Conservation (phyloP, 2,797 vertebrate genomes). For the Vultur gryphus region DNA sequence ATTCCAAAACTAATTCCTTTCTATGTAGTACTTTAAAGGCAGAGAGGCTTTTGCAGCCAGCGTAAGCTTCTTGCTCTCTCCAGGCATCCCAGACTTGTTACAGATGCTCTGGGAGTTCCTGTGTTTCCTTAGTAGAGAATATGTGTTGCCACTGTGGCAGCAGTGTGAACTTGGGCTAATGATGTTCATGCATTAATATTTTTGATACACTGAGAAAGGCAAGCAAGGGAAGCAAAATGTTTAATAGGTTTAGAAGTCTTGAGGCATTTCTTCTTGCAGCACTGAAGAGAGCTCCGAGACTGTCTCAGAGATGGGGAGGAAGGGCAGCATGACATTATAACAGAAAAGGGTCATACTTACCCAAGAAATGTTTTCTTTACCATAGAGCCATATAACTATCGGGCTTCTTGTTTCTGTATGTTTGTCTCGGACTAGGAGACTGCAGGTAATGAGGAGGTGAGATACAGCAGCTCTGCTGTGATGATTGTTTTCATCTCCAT, state of each 20-base stretch:
- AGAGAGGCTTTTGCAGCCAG: neutral
- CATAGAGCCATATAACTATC: accelerated
- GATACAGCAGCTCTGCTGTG: neutral
- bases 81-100: neutral
- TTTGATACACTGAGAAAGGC: neutral
- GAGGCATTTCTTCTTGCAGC: neutral
- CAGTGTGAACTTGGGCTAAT: neutral
- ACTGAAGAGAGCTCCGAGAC: neutral
- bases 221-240: neutral
- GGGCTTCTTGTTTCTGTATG: neutral
- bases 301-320: neutral
- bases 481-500: neutral
- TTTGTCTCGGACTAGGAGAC: neutral
- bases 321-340: neutral
- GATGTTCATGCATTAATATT: neutral
- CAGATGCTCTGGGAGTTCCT: neutral
- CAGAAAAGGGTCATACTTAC: accelerated
- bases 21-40: neutral
- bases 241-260: neutral
- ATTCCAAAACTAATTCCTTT: neutral
- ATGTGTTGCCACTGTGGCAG: neutral
- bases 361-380: neutral
- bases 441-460: neutral
- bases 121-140: neutral
- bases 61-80: neutral